Evolutionary conservation across 2,797 vertebrate genomes (phyloP), one percentile per base, ranked within the genome.

Genomic region (Poeciliopsis presidionis): DNA sequence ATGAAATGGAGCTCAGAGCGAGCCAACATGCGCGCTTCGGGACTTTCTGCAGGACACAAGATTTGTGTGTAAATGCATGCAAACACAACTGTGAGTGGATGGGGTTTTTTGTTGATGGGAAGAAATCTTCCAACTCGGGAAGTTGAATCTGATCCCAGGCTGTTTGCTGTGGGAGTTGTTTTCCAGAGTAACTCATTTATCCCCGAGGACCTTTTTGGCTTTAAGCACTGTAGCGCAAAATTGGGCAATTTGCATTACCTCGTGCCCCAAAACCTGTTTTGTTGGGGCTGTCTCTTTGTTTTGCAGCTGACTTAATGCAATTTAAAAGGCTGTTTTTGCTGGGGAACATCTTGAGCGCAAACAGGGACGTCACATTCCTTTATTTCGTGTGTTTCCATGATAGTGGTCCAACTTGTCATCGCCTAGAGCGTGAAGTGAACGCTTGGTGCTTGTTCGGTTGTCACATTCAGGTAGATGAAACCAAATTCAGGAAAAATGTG

Each of bases 141-240:
- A 70, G 73, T 51, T 61, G 43, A 82, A 36, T 75, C 53, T 80
- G 71, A 75, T 84, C 69, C 76, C 7, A 0, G 71, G 74, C 74
- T 78, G 45, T 85, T 85, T 91, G 72, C 83, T 73, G 75, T 75
- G 25, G 49, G 79, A 86, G 39, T 75, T 49, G 80, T 85, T 70
- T 81, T 80, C 74, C 72, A 76, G 78, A 79, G 74, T 81, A 87
- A 85, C 85, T 79, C 67, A 43, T 76, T 82, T 81, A 33, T 75
- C 75, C 79, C 73, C 28, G 51, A 1, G 80, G 87, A 80, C 84
- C 74, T 61, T 51, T 78, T 85, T 82, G 83, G 81, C 81, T 89
- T 87, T 78, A 86, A 89, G 81, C 83, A 75, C 72, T 87, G 75
- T 84, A 87, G 76, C 84, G 81, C 82, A 81, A 87, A 88, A 86